These are phyloP conservation scores for Chiloscyllium plagiosum DNA, from an alignment of 2,113 vertebrate species.

Conservation along the genomic window DNA sequence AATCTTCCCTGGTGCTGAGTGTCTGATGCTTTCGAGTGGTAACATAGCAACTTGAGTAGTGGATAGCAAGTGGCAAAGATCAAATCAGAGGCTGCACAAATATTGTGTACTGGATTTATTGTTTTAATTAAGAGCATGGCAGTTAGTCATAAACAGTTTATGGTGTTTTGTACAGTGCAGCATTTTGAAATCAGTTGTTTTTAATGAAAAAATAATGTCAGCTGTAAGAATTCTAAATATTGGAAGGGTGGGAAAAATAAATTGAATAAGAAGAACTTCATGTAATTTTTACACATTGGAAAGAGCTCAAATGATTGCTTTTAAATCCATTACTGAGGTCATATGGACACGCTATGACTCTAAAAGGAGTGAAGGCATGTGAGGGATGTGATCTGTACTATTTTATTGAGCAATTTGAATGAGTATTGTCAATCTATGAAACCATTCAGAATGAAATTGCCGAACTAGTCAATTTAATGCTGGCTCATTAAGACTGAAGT, in stretches of 20 bases:
- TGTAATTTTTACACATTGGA: conserved; percentile 49
- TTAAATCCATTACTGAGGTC: conserved; percentile 63
- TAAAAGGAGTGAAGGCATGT: conserved; percentile 5
- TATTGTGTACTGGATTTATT: conserved; percentile 81
- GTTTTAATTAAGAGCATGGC: conserved; percentile 86
- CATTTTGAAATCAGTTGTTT: conserved; percentile 76
- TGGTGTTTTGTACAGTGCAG: conserved; percentile 73
- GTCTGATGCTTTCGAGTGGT: conserved; percentile 48
- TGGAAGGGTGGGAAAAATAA: conserved; percentile 64
- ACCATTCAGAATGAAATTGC: conserved; percentile 27
- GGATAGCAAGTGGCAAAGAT: conserved; percentile 76
- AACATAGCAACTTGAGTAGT: conserved; percentile 57
- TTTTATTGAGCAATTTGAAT: conserved; percentile 38
- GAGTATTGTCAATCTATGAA: conserved; percentile 34
- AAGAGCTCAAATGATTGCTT: conserved; percentile 67
- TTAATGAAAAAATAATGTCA: conserved; percentile 77
- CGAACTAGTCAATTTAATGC: conserved; percentile 34
- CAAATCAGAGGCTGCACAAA: conserved; percentile 72
- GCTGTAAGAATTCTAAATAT: conserved; percentile 84
- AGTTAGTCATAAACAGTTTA: conserved; percentile 90
- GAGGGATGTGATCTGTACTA: conserved; percentile 20
- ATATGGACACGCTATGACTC: conserved; percentile 45
- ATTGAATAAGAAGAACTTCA: conserved; percentile 39
- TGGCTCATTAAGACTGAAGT: conserved; percentile 33
- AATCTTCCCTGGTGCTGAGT: conserved; percentile 55